phyloP scores from a whole-genome alignment of 2,888 invertebrate genomes.

The Aphrophora alni region DNA sequence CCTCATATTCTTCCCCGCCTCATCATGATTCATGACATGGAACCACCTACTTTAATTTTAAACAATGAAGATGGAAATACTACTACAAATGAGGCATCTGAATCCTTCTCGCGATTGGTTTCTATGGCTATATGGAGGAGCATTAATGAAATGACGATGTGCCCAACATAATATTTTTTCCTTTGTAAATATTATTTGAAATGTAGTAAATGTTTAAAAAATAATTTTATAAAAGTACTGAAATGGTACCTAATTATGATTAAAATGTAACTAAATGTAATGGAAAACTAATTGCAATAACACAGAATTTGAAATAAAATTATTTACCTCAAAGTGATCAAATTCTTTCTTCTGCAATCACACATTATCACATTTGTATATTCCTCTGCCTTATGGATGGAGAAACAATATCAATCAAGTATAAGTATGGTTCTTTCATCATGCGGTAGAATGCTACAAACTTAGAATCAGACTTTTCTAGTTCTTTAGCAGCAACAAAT shows the following conservation, averaged over 20 bases:
- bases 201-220: background rate
- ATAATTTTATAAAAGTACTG: too few relatives aligned
- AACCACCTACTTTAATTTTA: too few relatives aligned
- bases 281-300: background rate
- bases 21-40: too few relatives aligned
- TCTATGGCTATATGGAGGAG: too few relatives aligned
- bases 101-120: background rate
- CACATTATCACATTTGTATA: background rate
- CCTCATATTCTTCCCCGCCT: too few relatives aligned
- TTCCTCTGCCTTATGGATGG: background rate
- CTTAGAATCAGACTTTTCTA: conserved; percentile 12
- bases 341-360: too few relatives aligned
- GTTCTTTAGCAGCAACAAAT: background rate
- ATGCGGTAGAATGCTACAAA: background rate
- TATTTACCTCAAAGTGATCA: too few relatives aligned
- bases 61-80: too few relatives aligned
- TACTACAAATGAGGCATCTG: too few relatives aligned
- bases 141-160: background rate
- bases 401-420: background rate
- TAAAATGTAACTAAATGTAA: background rate
- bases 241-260: too few relatives aligned
- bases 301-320: too few relatives aligned
- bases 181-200: background rate
- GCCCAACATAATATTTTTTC: background rate
- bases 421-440: background rate